Evolutionary conservation across 2,888 invertebrate genomes (phyloP).

Genomic region (Tribolium freemani): DNA sequence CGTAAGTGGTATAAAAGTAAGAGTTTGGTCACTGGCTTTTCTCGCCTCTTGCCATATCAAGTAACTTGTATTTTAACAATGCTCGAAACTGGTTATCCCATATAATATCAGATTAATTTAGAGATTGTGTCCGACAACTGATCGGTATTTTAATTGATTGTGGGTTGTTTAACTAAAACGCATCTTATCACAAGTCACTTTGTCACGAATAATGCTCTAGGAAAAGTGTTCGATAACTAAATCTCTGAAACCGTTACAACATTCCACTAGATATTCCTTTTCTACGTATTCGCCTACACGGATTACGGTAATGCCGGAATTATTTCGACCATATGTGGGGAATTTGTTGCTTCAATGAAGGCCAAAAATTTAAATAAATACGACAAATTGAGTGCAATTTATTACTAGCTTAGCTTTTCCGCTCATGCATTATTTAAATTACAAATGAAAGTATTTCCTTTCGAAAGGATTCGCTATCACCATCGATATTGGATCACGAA

Average conservation of each 20-base stretch:
- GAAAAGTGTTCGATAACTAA: slow-evolving; percentile 26
- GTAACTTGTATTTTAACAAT: slow-evolving; percentile 43
- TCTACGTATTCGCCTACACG: slow-evolving; percentile 32
- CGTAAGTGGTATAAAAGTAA: slow-evolving; percentile 21
- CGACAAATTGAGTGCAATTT: background rate
- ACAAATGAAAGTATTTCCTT: background rate
- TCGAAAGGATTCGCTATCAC: background rate
- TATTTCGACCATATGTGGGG: slow-evolving; percentile 17
- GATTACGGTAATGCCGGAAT: slow-evolving; percentile 33
- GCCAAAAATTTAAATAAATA: background rate
- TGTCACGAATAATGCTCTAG: slow-evolving; percentile 7
- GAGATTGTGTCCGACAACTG: slow-evolving; percentile 15
- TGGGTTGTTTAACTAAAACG: slow-evolving; percentile 6
- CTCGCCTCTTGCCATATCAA: slow-evolving; percentile 37
- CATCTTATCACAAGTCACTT: slow-evolving; percentile 8
- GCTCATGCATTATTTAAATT: background rate
- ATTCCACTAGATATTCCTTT: slow-evolving; percentile 21
- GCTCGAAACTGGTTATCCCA: slow-evolving; percentile 40
- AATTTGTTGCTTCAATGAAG: background rate
- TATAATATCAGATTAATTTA: slow-evolving; percentile 38
- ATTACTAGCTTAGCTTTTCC: background rate
- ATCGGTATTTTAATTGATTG: slow-evolving; percentile 32
- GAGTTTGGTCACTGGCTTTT: slow-evolving; percentile 35
- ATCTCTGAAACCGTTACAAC: slow-evolving; percentile 24
- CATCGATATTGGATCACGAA: background rate